Evolutionary conservation across 1,140 invertebrate genomes (phyloP).

Genomic region (Aphidius ervi): DNA sequence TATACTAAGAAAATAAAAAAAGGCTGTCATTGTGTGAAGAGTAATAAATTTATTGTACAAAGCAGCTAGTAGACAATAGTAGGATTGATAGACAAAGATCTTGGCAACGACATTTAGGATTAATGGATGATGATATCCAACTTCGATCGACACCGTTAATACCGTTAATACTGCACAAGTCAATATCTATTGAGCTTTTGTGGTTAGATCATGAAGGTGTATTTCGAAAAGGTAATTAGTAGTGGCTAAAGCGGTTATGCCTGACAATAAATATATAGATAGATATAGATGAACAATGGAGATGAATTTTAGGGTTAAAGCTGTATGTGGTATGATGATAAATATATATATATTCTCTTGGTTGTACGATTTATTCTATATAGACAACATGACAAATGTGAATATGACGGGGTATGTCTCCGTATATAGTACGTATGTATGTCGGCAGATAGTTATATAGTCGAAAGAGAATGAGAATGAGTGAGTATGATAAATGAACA

Average conservation of each 20-base stretch:
- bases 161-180: neutral
- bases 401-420: neutral
- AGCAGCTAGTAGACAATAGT: too few relatives aligned
- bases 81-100: slow-evolving; percentile 7
- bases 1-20: too few relatives aligned
- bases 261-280: slow-evolving; percentile 17
- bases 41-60: too few relatives aligned
- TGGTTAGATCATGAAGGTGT: neutral
- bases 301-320: slow-evolving; percentile 18
- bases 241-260: slow-evolving; percentile 41
- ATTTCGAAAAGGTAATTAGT: slow-evolving; percentile 46
- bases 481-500: slow-evolving; percentile 54
- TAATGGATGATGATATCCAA: slow-evolving; percentile 6
- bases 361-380: neutral
- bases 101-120: neutral
- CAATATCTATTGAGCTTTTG: neutral
- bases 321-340: too few relatives aligned
- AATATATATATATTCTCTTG: neutral
- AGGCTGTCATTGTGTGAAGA: too few relatives aligned
- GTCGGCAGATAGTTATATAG: neutral
- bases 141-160: slow-evolving; percentile 6
- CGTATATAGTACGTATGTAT: neutral
- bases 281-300: slow-evolving; percentile 44
- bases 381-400: slow-evolving; percentile 6
- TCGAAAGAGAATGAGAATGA: slow-evolving; percentile 38